phyloP scores from a whole-genome alignment of 2,888 invertebrate genomes.

The Myopa testacea region DNA sequence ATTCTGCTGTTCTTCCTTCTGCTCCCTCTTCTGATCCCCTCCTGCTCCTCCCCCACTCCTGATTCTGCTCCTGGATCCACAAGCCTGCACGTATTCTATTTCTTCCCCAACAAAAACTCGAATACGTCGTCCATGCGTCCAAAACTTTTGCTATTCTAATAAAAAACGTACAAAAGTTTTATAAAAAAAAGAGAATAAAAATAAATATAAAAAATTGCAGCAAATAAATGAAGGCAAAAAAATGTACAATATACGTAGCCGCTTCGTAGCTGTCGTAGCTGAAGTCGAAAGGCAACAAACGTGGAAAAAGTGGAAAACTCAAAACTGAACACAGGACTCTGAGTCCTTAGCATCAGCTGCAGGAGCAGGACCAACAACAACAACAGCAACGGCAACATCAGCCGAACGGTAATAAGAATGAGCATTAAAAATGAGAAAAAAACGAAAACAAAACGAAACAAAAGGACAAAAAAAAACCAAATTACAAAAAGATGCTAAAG shows the following conservation, averaged over 20 bases:
- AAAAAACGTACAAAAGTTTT: slow-evolving; percentile 20
- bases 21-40: too few species aligned
- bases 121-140: slow-evolving; percentile 41
- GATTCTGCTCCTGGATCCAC: too few species aligned
- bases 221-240: slow-evolving; percentile 21
- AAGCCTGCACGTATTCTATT: slow-evolving; percentile 38
- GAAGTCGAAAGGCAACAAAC: slow-evolving; percentile 11
- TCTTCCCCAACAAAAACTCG: slow-evolving; percentile 32
- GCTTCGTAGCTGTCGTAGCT: not conserved
- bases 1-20: not conserved
- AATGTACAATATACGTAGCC: not conserved
- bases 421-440: slow-evolving; percentile 6
- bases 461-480: not conserved
- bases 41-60: too few species aligned
- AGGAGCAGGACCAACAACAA: not conserved
- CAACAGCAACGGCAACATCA: slow-evolving; percentile 12
- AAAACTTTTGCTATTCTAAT: slow-evolving; percentile 43
- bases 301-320: too few species aligned
- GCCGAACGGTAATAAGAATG: slow-evolving; percentile 21
- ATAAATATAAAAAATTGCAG: slow-evolving; percentile 7
- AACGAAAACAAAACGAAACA: not conserved
- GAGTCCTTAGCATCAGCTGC: slow-evolving; percentile 25
- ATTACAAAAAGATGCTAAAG: slow-evolving; percentile 4
- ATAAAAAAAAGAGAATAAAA: slow-evolving; percentile 5
- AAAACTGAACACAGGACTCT: not conserved